Evolutionary conservation across 2,888 invertebrate species (phyloP).

Genomic region (Drosophila nigricruria): DNA sequence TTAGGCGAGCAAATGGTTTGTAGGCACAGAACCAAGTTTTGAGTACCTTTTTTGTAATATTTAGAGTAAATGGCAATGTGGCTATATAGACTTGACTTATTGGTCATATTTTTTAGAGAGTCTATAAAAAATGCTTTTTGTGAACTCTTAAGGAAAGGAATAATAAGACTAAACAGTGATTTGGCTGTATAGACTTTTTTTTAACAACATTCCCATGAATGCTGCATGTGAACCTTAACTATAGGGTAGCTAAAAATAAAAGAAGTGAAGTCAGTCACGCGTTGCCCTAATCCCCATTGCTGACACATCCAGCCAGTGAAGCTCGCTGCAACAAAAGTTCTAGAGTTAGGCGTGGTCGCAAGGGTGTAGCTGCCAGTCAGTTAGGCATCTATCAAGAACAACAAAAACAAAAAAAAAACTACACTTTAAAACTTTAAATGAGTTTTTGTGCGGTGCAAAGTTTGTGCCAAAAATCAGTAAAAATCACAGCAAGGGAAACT

Average conservation of each 20-base stretch:
- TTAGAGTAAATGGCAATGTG: neutral
- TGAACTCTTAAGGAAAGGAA: neutral
- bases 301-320: constrained; percentile 55
- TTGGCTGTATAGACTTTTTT: neutral
- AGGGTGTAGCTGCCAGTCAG: constrained; percentile 35
- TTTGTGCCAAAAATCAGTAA: constrained; percentile 47
- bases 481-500: constrained; percentile 19
- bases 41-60: neutral
- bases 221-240: neutral
- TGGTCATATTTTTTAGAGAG: neutral
- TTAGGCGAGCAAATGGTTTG: constrained; percentile 8
- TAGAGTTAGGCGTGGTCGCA: constrained; percentile 21
- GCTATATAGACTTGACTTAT: neutral
- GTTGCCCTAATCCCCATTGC: constrained; percentile 58
- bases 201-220: neutral
- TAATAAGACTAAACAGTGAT: neutral
- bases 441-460: constrained; percentile 64
- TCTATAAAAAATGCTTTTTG: neutral
- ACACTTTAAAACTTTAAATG: constrained; percentile 80
- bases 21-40: neutral
- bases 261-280: constrained; percentile 58
- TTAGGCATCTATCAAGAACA: constrained; percentile 58
- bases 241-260: constrained; percentile 15
- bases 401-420: constrained; percentile 46
- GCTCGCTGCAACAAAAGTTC: constrained; percentile 46